These are phyloP conservation scores for Cybosia mesomella DNA, from an alignment of 2,888 invertebrate species.

Conservation along the genomic window DNA sequence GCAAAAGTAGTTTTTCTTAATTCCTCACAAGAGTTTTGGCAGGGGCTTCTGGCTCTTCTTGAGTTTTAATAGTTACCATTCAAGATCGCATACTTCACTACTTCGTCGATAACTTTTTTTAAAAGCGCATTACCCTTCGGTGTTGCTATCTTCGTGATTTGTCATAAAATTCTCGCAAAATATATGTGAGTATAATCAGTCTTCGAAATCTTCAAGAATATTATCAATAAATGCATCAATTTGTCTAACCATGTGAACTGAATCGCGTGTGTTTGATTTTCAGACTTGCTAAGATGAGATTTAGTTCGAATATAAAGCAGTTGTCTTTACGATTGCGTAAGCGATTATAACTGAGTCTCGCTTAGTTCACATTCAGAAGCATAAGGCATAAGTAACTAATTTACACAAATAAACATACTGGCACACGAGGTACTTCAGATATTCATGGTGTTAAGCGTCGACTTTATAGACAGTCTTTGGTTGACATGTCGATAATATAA, in stretches of 20 bases:
- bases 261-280: constrained; percentile 65
- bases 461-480: neutral
- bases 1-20: too few species aligned
- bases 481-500: neutral
- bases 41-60: too few species aligned
- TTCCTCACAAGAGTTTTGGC: too few species aligned
- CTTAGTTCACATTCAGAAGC: neutral
- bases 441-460: neutral
- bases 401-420: neutral
- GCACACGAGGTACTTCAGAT: neutral
- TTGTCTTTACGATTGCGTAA: constrained; percentile 2
- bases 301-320: constrained; percentile 59
- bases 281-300: constrained; percentile 46
- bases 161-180: neutral
- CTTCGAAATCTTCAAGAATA: neutral
- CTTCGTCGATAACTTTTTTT: neutral
- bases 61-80: too few species aligned
- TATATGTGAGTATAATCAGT: neutral
- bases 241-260: constrained; percentile 60
- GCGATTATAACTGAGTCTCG: constrained; percentile 4
- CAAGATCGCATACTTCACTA: too few species aligned
- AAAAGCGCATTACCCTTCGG: neutral
- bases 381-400: neutral
- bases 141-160: neutral
- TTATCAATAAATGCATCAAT: constrained; percentile 44